phyloP scores from a whole-genome alignment of 30 jellyfish, hydroid and myxozoan species.

The Sanderia malayensis region DNA sequence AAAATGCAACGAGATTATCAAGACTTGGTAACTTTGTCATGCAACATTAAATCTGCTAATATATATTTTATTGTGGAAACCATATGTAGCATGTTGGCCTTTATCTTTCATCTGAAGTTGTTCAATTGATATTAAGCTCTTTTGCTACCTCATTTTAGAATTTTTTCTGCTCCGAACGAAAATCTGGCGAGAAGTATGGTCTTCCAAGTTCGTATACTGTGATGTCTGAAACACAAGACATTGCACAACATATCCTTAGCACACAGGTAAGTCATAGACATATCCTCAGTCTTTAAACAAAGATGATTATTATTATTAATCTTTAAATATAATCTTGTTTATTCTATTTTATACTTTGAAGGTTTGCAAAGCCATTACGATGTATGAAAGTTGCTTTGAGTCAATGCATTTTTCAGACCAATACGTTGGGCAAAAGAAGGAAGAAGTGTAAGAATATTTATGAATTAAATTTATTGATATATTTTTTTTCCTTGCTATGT shows the following conservation, averaged over 20 bases:
- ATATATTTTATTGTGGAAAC: too few species aligned
- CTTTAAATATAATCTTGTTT: constrained; percentile 2
- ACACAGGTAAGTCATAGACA: constrained; percentile 96
- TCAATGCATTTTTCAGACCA: constrained; percentile 96
- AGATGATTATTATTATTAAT: too few species aligned
- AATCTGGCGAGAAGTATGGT: constrained; percentile 87
- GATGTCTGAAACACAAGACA: constrained; percentile 90
- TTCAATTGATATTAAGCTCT: too few species aligned
- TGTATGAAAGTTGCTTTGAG: constrained; percentile 85
- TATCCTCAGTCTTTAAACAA: too few species aligned
- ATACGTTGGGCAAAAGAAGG: constrained; percentile 97
- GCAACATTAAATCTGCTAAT: not conserved
- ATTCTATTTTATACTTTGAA: constrained; percentile 37
- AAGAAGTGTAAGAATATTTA: constrained; percentile 66
- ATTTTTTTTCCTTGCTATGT: too few species aligned
- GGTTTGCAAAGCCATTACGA: constrained; percentile 89
- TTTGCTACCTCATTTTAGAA: constrained; percentile 36
- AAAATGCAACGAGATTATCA: constrained; percentile 85
- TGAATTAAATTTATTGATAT: too few species aligned
- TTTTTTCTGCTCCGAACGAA: constrained; percentile 90
- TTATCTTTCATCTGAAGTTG: too few species aligned
- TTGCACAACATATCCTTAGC: constrained; percentile 84
- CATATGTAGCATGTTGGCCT: too few species aligned
- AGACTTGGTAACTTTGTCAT: constrained; percentile 68
- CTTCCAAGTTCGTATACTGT: constrained; percentile 74